Conservation (phyloP, 1,140 invertebrate genomes). For the Glomeris maerens region DNA sequence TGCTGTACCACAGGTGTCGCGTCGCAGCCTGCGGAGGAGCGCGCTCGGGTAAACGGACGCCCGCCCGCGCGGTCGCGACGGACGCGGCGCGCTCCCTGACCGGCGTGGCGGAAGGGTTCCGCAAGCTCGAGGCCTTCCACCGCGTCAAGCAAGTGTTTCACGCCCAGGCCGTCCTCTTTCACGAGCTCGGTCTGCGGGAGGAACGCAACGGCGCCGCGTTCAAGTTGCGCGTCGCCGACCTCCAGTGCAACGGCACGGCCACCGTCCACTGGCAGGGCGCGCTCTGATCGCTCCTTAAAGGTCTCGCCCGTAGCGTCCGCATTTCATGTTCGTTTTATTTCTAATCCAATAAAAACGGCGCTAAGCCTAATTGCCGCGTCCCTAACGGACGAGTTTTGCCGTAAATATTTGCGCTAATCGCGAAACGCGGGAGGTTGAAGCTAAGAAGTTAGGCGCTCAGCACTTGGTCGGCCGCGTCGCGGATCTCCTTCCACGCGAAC, state of each 20-base stretch:
- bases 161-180: constrained; percentile 26
- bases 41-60: not conserved
- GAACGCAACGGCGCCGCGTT: constrained; percentile 29
- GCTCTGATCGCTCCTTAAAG: too few species aligned
- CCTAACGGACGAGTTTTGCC: too few species aligned
- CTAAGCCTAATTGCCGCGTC: too few species aligned
- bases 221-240: constrained; percentile 26
- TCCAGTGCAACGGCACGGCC: too few species aligned
- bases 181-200: constrained; percentile 23
- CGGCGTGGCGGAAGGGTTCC: constrained; percentile 49
- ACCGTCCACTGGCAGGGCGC: too few species aligned
- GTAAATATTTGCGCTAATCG: too few species aligned
- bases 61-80: constrained; percentile 25
- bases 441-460: too few species aligned
- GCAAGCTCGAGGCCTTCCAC: constrained; percentile 53
- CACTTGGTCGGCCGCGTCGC: constrained; percentile 36
- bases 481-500: constrained; percentile 69
- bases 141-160: constrained; percentile 54
- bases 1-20: constrained; percentile 37
- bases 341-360: too few species aligned
- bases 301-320: too few species aligned
- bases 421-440: too few species aligned
- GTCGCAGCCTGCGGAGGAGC: constrained; percentile 36
- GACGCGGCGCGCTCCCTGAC: constrained; percentile 47
- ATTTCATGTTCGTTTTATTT: too few species aligned